Percentiles rank a stretch among this genome's conserved stretches.
Conservation (phyloP, 92 coral and sea anemone species). For the Porites evermanni region DNA sequence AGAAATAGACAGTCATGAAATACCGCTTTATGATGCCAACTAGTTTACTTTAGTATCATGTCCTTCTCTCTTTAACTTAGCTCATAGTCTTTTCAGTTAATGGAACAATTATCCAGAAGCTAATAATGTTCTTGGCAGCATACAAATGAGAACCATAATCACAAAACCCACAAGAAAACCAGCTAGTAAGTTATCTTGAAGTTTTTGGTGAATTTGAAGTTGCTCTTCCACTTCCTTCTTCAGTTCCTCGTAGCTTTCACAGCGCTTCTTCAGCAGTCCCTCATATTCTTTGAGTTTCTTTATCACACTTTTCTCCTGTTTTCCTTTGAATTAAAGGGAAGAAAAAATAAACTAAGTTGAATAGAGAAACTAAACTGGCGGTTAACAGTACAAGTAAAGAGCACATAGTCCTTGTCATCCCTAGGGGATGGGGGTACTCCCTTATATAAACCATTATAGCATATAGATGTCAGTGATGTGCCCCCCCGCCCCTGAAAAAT, state of each 20-base stretch:
- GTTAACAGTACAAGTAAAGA: too few relatives aligned
- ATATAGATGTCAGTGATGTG: too few relatives aligned
- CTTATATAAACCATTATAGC: too few relatives aligned
- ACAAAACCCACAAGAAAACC: conserved; percentile 47
- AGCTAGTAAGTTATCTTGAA: conserved; percentile 41
- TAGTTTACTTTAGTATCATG: not conserved
- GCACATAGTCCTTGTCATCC: too few relatives aligned
- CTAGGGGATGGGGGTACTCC: too few relatives aligned
- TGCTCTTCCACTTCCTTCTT: conserved; percentile 29
- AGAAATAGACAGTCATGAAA: too few relatives aligned
- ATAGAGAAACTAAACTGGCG: too few relatives aligned
- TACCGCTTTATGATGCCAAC: too few relatives aligned
- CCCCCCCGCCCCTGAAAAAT: too few relatives aligned
- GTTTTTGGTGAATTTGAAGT: conserved; percentile 31
- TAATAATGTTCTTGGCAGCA: conserved; percentile 35
- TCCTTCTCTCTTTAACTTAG: not conserved
- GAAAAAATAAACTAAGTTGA: not conserved
- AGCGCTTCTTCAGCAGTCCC: conserved; percentile 1
- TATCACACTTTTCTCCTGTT: not conserved
- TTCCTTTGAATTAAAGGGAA: not conserved
- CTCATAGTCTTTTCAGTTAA: not conserved
- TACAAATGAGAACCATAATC: conserved; percentile 25
- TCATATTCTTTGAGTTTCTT: conserved; percentile 24
- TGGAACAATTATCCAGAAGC: not conserved
- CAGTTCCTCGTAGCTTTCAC: conserved; percentile 27